Evolutionary conservation across 2,797 vertebrate genomes (phyloP).

Genomic region (Macrochelys suwanniensis): DNA sequence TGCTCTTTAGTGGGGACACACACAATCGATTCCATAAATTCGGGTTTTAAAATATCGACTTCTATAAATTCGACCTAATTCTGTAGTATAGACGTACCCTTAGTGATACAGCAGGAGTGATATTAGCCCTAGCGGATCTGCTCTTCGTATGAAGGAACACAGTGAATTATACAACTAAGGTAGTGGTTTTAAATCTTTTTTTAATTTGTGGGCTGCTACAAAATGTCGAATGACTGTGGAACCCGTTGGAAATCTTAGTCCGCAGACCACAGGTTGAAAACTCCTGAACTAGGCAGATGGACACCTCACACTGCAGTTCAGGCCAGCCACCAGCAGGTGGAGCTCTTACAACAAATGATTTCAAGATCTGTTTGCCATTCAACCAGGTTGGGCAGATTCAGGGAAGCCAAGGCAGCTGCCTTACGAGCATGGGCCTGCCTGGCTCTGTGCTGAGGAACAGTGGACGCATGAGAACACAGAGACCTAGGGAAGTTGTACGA

Average conservation of each 20-base stretch:
- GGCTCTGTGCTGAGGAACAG: not conserved
- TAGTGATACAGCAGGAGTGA: not conserved
- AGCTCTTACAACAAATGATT: not conserved
- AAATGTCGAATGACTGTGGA: no score
- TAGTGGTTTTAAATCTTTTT: not conserved
- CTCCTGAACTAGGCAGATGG: not conserved
- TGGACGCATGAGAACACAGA: not conserved
- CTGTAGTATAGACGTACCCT: no score
- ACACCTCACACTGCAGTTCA: not conserved
- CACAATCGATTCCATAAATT: no score
- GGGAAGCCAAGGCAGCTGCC: not conserved
- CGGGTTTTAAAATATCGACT: no score
- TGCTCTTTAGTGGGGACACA: no score
- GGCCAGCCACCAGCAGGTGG: slow-evolving; percentile 19
- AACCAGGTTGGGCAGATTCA: not conserved
- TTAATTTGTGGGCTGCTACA: no score
- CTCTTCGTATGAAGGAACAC: not conserved
- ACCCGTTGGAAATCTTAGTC: no score
- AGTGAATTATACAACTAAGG: not conserved
- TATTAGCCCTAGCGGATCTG: not conserved
- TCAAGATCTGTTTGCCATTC: rapidly evolving
- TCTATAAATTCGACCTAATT: no score
- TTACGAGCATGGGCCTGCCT: not conserved
- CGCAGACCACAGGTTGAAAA: no score
- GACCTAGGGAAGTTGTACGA: not conserved